Evolutionary conservation across 2,888 invertebrate species (phyloP).

Genomic region (Drosophila planitibia): DNA sequence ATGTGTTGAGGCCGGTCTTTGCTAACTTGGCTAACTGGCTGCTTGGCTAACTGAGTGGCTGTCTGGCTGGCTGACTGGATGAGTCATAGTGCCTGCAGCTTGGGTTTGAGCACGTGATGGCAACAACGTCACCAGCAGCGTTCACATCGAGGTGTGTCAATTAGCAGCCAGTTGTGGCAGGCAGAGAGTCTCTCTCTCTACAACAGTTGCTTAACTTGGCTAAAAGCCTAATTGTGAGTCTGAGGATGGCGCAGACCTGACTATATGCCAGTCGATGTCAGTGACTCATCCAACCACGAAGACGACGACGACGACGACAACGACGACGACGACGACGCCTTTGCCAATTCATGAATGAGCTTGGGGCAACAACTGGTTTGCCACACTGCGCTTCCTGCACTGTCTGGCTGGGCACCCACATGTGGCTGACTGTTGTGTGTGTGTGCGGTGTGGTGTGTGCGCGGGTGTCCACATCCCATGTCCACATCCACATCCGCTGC

Average conservation of each 20-base stretch:
- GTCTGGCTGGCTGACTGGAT: constrained; percentile 25
- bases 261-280: constrained; percentile 6
- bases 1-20: constrained; percentile 55
- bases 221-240: constrained; percentile 54
- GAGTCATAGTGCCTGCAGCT: constrained; percentile 56
- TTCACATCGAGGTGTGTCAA: constrained; percentile 73
- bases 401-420: constrained; percentile 62
- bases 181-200: constrained; percentile 8
- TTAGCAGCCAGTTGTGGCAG: constrained; percentile 70
- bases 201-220: constrained; percentile 27
- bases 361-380: constrained; percentile 47
- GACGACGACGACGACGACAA: constrained; percentile 2
- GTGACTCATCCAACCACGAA: constrained; percentile 42
- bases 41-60: constrained; percentile 1
- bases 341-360: constrained; percentile 71
- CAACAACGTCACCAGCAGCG: constrained; percentile 37
- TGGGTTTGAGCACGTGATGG: constrained; percentile 65
- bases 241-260: constrained; percentile 26
- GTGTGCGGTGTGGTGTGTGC: constrained; percentile 22
- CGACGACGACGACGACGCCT: constrained; percentile 45
- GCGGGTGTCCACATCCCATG: constrained; percentile 47
- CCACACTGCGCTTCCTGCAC: constrained; percentile 43
- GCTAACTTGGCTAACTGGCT: constrained; percentile 2
- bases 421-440: constrained; percentile 35
- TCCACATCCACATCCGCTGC: constrained; percentile 73